These are phyloP conservation scores for Gila orcuttii DNA, from an alignment of 2,113 vertebrate species.

Conservation along the genomic window DNA sequence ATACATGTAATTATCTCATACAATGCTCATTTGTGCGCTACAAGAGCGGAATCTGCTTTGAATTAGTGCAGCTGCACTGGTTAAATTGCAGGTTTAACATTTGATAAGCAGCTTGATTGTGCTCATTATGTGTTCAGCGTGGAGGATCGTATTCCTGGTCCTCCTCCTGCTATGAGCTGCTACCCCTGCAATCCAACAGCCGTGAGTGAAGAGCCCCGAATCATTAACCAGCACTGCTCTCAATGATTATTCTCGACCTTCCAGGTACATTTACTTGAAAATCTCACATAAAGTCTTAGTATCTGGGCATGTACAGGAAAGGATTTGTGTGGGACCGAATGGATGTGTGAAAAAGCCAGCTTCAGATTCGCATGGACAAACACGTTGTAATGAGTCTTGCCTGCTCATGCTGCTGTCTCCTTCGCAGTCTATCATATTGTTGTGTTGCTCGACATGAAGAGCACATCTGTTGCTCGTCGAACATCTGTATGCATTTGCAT, in stretches of 20 bases:
- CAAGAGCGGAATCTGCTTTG: slow-evolving; percentile 25
- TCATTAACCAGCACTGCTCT: slow-evolving; percentile 46
- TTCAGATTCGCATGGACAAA: slow-evolving; percentile 31
- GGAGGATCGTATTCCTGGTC: slow-evolving; percentile 33
- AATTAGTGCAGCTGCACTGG: slow-evolving; percentile 29
- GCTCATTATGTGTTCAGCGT: slow-evolving; percentile 28
- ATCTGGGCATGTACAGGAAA: slow-evolving; percentile 31
- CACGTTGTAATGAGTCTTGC: slow-evolving; percentile 29
- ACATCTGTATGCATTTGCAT: slow-evolving; percentile 78
- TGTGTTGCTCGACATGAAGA: slow-evolving; percentile 66
- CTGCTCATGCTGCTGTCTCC: not conserved
- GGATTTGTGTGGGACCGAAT: slow-evolving; percentile 33
- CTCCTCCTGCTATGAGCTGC: slow-evolving; percentile 28
- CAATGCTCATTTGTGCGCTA: slow-evolving; percentile 8
- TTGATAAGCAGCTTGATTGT: slow-evolving; percentile 51
- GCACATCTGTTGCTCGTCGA: slow-evolving; percentile 74
- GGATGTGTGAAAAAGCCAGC: slow-evolving; percentile 18
- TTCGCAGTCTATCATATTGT: slow-evolving; percentile 63
- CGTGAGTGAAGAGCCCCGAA: slow-evolving; percentile 27
- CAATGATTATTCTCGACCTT: slow-evolving; percentile 48
- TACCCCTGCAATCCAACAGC: slow-evolving; percentile 49
- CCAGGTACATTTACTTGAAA: slow-evolving; percentile 37
- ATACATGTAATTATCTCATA: slow-evolving; percentile 24
- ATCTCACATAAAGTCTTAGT: slow-evolving; percentile 32
- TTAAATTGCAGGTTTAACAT: slow-evolving; percentile 54